Evolutionary conservation across 1,140 invertebrate genomes (phyloP), one percentile per base, ranked within the genome.

Genomic region (Philotrypesis tridentata): DNA sequence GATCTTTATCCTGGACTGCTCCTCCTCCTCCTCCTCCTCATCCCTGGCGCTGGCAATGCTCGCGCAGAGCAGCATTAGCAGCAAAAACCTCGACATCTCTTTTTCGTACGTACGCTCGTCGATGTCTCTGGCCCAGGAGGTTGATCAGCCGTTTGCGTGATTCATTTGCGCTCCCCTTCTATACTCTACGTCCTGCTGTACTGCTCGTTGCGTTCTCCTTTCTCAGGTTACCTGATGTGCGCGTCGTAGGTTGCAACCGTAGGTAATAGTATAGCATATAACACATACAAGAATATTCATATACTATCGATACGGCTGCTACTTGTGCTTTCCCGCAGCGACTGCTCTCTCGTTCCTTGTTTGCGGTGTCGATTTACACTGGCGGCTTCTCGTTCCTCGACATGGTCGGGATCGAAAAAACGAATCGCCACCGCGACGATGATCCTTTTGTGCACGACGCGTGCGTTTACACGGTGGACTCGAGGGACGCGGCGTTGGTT

Each of bases 1-100:
- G 11, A 92, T 87, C 25, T 85, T 86, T 3, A 92, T 8, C n/a
- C 60, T 61, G 0, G 67, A 2, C 29, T 70, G 40, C 3, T 82
- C 75, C 11, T 77, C 75, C 8, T 77, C 65, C 48, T 21, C n/a
- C 0, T 77, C 75, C 8, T 77, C 65, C 48, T 21, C n/a, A 0
- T 17, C 27, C 17, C 17, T 21, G 63, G 7, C 40, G 63, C 31
- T 37, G 31, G 82, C 82, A 25, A 79, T 27, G 21, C 78, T 78
- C 11, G 67, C 71, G 27, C n/a, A 25, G 55, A 37, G 37, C 23
- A 75, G 40, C 17, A 31, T n/a, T 27, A 77, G 75, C 72, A 76
- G 0, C 31, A 68, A 37, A 60, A 74, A 4, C 68, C 71, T 55
- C 75, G 25, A 33, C 75, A 48, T 74, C 61, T 12, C 33, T 55